A percentile compares a stretch with the other conserved stretches of the same genome.
Conservation (phyloP, 2,113 vertebrate species). For the Periophthalmodon schlosseri region DNA sequence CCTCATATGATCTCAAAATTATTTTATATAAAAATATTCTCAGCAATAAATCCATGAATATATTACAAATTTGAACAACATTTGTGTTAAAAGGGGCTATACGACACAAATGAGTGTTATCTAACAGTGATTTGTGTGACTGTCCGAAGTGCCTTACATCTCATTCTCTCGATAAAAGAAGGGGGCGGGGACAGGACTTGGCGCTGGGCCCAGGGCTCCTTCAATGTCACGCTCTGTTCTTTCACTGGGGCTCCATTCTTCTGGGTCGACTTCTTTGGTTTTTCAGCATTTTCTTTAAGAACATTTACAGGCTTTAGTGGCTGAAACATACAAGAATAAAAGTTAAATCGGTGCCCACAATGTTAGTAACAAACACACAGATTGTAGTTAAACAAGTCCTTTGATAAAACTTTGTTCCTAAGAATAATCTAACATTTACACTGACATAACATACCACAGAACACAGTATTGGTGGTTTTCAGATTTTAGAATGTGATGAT, state of each 20-base stretch:
- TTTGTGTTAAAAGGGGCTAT: no score
- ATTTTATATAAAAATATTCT: background rate
- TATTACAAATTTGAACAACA: background rate
- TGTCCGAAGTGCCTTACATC: slow-evolving; percentile 78
- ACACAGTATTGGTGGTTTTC: no score
- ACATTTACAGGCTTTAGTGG: slow-evolving; percentile 18
- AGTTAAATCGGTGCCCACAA: background rate
- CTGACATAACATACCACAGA: background rate
- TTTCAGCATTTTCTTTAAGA: slow-evolving; percentile 15
- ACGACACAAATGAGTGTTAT: slow-evolving; percentile 14
- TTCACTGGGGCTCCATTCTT: slow-evolving; percentile 21
- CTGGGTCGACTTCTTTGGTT: slow-evolving; percentile 23
- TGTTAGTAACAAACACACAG: background rate
- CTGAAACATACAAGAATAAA: slow-evolving; percentile 14
- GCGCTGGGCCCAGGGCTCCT: slow-evolving; percentile 47
- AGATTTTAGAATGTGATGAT: no score
- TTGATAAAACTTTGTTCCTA: background rate
- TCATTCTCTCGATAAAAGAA: slow-evolving; percentile 80
- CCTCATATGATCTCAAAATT: background rate
- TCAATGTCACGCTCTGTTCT: slow-evolving; percentile 40
- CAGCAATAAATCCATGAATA: background rate
- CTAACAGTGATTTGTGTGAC: slow-evolving; percentile 12
- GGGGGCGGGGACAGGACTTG: slow-evolving; percentile 40
- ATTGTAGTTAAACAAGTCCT: background rate
- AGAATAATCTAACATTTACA: background rate